Conservation (phyloP, 2,797 vertebrate species). For the Glossophaga mutica region DNA sequence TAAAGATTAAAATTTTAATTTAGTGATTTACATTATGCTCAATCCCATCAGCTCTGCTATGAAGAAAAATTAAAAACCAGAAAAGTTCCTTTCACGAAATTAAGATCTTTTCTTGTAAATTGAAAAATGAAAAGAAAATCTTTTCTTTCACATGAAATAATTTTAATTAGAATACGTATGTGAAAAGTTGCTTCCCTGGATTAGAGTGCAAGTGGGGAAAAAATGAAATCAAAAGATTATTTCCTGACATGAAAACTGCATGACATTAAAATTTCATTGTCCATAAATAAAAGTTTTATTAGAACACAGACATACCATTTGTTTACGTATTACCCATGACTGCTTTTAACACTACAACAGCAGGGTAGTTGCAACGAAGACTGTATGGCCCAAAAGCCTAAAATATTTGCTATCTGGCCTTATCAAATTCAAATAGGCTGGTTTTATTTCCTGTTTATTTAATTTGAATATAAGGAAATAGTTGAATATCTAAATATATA, state of each 20-base stretch:
- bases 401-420: slow-evolving; percentile 29
- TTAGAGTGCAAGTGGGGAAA: not conserved
- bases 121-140: not conserved
- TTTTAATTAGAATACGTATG: not conserved
- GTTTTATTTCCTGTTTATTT: slow-evolving; percentile 1
- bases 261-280: slow-evolving; percentile 22
- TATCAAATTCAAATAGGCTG: slow-evolving; percentile 6
- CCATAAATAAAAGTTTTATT: slow-evolving; percentile 18
- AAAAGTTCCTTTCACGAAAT: not conserved
- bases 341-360: not conserved
- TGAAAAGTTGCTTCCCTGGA: slow-evolving; percentile 28
- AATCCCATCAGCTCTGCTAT: not conserved
- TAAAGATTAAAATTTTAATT: slow-evolving; percentile 9
- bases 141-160: slow-evolving; percentile 38
- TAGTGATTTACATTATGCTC: not conserved
- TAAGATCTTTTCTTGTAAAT: not conserved
- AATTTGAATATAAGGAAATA: slow-evolving; percentile 10
- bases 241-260: not conserved
- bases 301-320: not conserved
- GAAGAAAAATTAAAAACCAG: not conserved
- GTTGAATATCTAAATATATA: slow-evolving; percentile 12
- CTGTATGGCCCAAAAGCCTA: not conserved
- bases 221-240: slow-evolving; percentile 3
- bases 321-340: not conserved
- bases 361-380: not conserved